Conservation (phyloP, 2,888 invertebrate genomes). For the Gymnosoma rotundatum region DNA sequence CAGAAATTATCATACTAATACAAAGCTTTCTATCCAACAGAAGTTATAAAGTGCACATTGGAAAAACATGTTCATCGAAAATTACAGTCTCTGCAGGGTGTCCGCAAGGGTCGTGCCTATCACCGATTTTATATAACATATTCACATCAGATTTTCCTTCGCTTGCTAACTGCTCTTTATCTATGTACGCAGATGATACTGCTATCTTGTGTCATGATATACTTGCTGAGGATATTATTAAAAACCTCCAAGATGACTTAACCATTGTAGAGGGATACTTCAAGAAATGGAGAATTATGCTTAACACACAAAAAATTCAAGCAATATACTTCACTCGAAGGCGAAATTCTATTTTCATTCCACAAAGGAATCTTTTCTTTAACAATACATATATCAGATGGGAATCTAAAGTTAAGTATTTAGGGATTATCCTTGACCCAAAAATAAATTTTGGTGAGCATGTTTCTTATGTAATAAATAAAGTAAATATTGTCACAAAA, state of each 20-base stretch:
- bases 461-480: slow-evolving; percentile 5
- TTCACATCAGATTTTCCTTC: no score
- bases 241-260: not conserved
- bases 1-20: no score
- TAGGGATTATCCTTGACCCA: not conserved
- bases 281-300: not conserved
- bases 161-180: no score
- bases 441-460: slow-evolving; percentile 10
- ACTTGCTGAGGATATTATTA: not conserved
- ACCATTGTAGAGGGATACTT: not conserved
- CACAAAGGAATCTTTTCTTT: not conserved
- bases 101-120: no score
- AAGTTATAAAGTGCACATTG: no score
- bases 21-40: no score
- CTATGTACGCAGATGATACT: no score
- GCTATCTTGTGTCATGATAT: no score
- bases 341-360: not conserved
- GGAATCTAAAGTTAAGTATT: not conserved
- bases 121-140: no score
- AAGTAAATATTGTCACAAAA: not conserved
- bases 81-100: no score
- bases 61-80: no score
- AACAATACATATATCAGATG: no score
- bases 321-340: not conserved
- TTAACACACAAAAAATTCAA: not conserved